A percentile compares a stretch with the other conserved stretches of the same genome.
phyloP scores from a whole-genome alignment of 2,797 vertebrate species.

The Clarias platycephalus region DNA sequence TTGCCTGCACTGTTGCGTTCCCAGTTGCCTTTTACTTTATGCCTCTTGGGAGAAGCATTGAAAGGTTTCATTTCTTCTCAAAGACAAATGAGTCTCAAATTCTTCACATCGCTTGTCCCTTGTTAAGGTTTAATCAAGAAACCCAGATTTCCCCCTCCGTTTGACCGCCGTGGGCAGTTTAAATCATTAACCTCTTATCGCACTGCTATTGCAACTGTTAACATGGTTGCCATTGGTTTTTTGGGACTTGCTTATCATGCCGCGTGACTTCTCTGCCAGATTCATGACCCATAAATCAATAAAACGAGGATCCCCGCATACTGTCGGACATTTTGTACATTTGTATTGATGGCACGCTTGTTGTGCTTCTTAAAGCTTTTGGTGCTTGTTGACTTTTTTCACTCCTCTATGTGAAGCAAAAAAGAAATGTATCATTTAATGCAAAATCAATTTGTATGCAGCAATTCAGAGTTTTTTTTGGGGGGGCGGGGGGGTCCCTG shows the following conservation, averaged over 20 bases:
- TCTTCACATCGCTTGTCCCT: background rate
- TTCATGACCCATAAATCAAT: constrained; percentile 64
- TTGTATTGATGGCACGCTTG: constrained; percentile 54
- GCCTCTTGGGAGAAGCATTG: constrained; percentile 45
- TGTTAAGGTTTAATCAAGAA: constrained; percentile 45
- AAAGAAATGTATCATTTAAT: constrained; percentile 20
- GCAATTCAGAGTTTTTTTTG: constrained; percentile 28
- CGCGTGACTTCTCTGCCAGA: constrained; percentile 61
- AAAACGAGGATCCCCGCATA: constrained; percentile 63
- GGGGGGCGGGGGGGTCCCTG: constrained; percentile 10
- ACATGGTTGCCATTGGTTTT: constrained; percentile 57
- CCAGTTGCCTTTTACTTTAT: constrained; percentile 28
- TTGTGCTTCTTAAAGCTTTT: constrained; percentile 48
- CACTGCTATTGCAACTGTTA: constrained; percentile 56
- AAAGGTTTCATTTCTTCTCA: constrained; percentile 44
- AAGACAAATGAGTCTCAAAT: constrained; percentile 44
- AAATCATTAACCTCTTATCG: constrained; percentile 73
- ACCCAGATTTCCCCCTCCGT: constrained; percentile 37
- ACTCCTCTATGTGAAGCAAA: constrained; percentile 8
- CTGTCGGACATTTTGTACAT: constrained; percentile 58
- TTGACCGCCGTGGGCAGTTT: constrained; percentile 49
- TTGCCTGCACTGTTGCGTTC: constrained; percentile 39
- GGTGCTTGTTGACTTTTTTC: background rate
- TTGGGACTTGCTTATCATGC: constrained; percentile 61
- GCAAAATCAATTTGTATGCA: constrained; percentile 41